Base-by-base conservation (phyloP, 2,797 vertebrate species). In the Epinephelus awoara region DNA sequence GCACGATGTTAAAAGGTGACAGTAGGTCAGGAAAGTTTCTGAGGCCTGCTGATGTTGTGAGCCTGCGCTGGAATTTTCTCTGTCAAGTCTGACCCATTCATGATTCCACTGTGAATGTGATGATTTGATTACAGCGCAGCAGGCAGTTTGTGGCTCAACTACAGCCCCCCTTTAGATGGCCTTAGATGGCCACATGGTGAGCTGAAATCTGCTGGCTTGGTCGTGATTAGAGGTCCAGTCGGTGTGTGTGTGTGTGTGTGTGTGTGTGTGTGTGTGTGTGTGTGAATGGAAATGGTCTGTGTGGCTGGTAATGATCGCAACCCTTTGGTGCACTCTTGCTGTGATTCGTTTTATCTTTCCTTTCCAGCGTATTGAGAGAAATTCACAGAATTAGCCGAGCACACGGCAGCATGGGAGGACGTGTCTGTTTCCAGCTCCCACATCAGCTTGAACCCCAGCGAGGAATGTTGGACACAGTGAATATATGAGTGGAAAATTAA, bases 121-220 rank as follows among this genome's bases (percentile, higher is more conserved):
- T 85, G 61, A 74, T 75, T 83, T 61, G 58, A 77, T 83, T 74
- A 69, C 67, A 62, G 8, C 68, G 18, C 70, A 68, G 70, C 70
- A 52, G 72, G 68, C 40, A 75, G 56, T 18, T 42, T 17, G 23
- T 51, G 46, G 38, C 64, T 77, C 61, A 21, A 49, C 18, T 54
- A 6, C 65, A 25, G 19, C 49, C 67, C 14, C 59, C 17, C 29
- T 79, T 11, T 11, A 18, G 62, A 52, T 51, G 19, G 15, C 15
- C 25, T 25, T 7, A 14, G 25, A 67, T 34, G 49, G 27, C 27
- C 21, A n/a, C 1, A 13, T 49, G 52, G 49, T 67, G 57, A 4
- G 23, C 34, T 63, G 25, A 66, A 56, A 61, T 44, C 27, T 6
- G 17, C 58, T 49, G 50, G 18, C 50, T 71, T 25, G 8, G n/a